A percentile compares a stretch with the other conserved stretches of the same genome.
These are phyloP conservation scores for Pomatorhinus ruficollis DNA, from an alignment of 2,113 vertebrate genomes.

Conservation along the genomic window DNA sequence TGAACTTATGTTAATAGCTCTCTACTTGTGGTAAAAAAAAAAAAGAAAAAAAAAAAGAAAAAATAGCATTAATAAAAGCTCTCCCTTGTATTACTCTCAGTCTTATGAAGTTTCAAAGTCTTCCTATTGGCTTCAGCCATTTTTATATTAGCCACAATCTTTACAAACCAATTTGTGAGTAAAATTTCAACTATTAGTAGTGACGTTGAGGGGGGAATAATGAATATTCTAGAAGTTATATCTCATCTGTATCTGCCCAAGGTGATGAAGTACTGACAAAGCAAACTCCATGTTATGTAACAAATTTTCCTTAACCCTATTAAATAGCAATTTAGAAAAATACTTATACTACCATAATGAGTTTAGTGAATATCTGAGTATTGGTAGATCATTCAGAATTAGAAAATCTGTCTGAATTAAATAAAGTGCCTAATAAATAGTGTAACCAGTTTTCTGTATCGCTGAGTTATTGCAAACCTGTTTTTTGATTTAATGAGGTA, in stretches of 20 bases:
- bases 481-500: not conserved
- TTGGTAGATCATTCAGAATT: not conserved
- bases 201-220: not conserved
- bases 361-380: not conserved
- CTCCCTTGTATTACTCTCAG: not conserved
- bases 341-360: not conserved
- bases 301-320: not conserved
- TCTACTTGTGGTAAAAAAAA: not conserved
- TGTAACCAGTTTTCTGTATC: not conserved
- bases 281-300: accelerated
- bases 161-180: not conserved
- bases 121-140: not conserved
- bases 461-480: not conserved
- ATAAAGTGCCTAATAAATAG: not conserved
- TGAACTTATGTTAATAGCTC: not conserved
- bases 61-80: not conserved
- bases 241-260: not conserved
- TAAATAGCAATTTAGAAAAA: not conserved
- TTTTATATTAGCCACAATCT: not conserved
- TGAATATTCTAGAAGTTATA: not conserved
- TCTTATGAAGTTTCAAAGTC: not conserved
- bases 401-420: not conserved
- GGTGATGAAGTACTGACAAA: not conserved
- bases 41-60: not conserved
- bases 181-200: not conserved